phyloP scores from a whole-genome alignment of 2,113 vertebrate species.

The Neogale vison region DNA sequence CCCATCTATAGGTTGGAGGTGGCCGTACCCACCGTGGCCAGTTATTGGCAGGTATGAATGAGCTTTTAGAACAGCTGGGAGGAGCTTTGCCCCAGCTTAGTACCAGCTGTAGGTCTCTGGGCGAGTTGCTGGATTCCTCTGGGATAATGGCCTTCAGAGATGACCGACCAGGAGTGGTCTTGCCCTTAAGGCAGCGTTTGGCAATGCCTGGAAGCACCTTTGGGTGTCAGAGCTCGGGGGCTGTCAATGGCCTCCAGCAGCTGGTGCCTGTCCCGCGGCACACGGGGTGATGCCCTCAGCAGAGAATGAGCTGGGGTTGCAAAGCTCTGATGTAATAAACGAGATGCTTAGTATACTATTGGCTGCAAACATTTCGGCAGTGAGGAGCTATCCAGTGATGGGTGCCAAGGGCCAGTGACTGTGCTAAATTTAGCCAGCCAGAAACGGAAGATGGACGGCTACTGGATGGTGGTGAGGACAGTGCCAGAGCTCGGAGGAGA shows the following conservation, averaged over 20 bases:
- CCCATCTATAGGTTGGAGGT: neutral
- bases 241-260: neutral
- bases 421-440: neutral
- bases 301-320: neutral
- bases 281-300: rapidly evolving
- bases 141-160: neutral
- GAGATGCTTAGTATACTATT: rapidly evolving
- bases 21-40: neutral
- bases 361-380: neutral
- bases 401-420: neutral
- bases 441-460: neutral
- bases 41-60: neutral
- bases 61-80: neutral
- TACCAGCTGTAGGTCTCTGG: neutral
- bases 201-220: neutral
- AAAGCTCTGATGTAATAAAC: neutral
- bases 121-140: neutral
- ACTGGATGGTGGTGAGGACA: no score
- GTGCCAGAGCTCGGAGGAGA: neutral
- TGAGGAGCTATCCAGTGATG: neutral
- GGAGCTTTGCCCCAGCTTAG: neutral
- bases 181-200: neutral
- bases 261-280: neutral
- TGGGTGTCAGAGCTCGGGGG: neutral
- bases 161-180: neutral